These are phyloP conservation scores for Penaeus indicus DNA, from an alignment of 1,140 invertebrate genomes.

Conservation along the genomic window DNA sequence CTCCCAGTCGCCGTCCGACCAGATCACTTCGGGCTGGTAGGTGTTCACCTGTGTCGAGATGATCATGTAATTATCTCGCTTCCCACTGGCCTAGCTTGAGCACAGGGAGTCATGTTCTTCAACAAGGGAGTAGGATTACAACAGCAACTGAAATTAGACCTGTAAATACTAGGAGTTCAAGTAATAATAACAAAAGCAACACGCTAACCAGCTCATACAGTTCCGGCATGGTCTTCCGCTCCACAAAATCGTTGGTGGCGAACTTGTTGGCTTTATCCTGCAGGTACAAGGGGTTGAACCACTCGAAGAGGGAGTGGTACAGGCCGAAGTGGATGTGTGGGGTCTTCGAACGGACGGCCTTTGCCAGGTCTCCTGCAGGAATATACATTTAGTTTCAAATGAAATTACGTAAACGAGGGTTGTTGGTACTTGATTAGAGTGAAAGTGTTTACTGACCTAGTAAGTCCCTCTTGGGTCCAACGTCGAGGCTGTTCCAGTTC, in stretches of 20 bases:
- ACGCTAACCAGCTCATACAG: slow-evolving; percentile 71
- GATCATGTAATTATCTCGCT: background rate
- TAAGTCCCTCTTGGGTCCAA: slow-evolving; percentile 81
- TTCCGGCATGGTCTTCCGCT: slow-evolving; percentile 72
- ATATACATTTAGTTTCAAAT: no score
- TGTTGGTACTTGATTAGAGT: no score
- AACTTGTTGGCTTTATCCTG: slow-evolving; percentile 75
- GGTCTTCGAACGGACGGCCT: slow-evolving; percentile 77
- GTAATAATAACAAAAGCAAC: background rate
- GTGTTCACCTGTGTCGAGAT: slow-evolving; percentile 65
- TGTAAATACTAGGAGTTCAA: background rate
- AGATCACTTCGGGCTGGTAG: slow-evolving; percentile 91
- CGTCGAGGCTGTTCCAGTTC: slow-evolving; percentile 81
- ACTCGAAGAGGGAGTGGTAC: slow-evolving; percentile 92
- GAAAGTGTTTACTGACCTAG: slow-evolving; percentile 73
- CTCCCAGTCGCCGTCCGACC: slow-evolving; percentile 87
- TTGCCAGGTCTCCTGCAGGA: slow-evolving; percentile 78
- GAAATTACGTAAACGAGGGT: no score
- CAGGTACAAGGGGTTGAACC: slow-evolving; percentile 90
- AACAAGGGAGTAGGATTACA: no score
- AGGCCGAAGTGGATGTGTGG: slow-evolving; percentile 83
- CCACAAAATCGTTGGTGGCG: slow-evolving; percentile 37
- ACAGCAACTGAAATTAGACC: no score
- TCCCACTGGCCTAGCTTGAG: background rate
- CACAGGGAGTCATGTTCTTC: no score